phyloP scores from a whole-genome alignment of 2,113 vertebrate genomes.

The Coregonus clupeaformis region DNA sequence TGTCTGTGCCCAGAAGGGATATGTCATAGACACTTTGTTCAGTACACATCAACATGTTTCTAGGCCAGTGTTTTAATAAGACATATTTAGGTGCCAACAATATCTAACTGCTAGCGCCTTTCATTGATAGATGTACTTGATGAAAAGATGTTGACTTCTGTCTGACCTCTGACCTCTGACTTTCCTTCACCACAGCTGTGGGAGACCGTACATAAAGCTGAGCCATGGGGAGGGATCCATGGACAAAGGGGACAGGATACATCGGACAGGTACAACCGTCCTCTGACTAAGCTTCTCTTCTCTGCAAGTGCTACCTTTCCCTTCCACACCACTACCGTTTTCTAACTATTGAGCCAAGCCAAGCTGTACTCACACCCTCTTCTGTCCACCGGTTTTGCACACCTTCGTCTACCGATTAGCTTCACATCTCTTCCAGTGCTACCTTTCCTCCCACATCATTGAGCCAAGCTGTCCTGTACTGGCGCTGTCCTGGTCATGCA shows the following conservation, averaged over 20 bases:
- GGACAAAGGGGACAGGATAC: constrained; percentile 75
- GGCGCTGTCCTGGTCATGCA: too few relatives aligned
- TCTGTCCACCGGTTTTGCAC: neutral
- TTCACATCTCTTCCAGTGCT: neutral
- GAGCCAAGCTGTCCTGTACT: too few relatives aligned
- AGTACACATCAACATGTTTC: neutral
- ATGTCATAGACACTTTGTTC: too few relatives aligned
- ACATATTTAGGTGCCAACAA: neutral
- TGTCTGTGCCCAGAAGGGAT: too few relatives aligned
- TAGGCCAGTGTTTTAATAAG: neutral
- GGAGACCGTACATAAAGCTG: constrained; percentile 83
- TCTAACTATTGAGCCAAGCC: too few relatives aligned
- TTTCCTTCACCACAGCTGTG: constrained; percentile 78
- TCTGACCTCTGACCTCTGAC: neutral
- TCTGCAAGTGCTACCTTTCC: neutral
- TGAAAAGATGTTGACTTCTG: neutral
- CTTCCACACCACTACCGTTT: neutral
- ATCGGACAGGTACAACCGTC: constrained; percentile 77
- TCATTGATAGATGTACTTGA: neutral
- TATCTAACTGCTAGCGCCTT: neutral
- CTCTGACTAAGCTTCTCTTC: neutral
- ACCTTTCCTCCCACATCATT: neutral
- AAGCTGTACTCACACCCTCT: too few relatives aligned
- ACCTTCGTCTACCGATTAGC: neutral
- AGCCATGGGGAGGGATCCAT: constrained; percentile 75